phyloP scores from a whole-genome alignment of 2,888 invertebrate genomes.

The Maniola hyperantus region DNA sequence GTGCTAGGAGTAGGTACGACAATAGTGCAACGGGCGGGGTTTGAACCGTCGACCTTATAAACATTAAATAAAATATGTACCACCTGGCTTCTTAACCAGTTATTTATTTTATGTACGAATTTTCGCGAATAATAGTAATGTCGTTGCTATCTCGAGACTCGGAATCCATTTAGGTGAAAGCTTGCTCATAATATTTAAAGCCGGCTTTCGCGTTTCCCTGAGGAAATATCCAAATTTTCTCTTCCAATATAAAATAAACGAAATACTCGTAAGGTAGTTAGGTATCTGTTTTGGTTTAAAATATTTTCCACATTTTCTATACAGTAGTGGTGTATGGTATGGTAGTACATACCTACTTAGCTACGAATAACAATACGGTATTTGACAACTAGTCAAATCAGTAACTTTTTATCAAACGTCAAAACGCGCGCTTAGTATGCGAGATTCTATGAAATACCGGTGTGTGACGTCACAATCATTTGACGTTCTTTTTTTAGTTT shows the following conservation, averaged over 20 bases:
- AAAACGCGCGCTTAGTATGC: too few relatives aligned
- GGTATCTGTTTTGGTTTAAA: background rate
- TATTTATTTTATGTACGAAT: background rate
- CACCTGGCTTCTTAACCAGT: background rate
- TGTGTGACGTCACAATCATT: too few relatives aligned
- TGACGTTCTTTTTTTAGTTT: too few relatives aligned
- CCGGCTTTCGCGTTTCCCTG: constrained; percentile 22
- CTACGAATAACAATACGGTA: too few relatives aligned
- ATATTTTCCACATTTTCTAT: background rate
- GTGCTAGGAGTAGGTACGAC: too few relatives aligned
- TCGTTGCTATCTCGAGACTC: constrained; percentile 21
- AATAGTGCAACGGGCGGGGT: too few relatives aligned
- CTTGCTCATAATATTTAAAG: constrained; percentile 34
- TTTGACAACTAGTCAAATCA: too few relatives aligned
- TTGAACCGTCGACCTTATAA: too few relatives aligned
- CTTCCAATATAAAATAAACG: constrained; percentile 20
- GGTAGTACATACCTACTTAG: too few relatives aligned
- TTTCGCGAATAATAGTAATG: background rate
- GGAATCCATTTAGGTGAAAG: constrained; percentile 34
- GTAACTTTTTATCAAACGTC: too few relatives aligned
- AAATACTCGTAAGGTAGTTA: background rate
- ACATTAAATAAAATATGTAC: too few relatives aligned
- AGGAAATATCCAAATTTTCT: constrained; percentile 32
- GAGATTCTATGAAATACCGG: too few relatives aligned
- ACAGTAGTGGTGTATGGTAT: background rate